phyloP scores from a whole-genome alignment of 1,140 invertebrate genomes.

The Ptiloglossa arizonensis region DNA sequence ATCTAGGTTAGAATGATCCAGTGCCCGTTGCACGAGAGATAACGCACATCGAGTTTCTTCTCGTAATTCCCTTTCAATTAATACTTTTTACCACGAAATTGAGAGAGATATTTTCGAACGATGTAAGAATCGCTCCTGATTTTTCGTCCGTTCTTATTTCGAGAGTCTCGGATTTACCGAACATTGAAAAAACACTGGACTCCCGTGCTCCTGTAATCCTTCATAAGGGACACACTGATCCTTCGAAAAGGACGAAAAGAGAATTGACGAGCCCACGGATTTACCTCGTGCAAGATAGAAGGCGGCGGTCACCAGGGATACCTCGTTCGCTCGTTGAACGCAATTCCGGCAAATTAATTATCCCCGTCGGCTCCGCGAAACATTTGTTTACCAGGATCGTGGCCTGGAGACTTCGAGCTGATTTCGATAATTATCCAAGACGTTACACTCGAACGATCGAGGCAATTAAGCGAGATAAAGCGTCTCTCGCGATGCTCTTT shows the following conservation, averaged over 20 bases:
- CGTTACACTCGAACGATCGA: not conserved
- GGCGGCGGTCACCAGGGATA: too few species aligned
- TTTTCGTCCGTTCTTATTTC: not conserved
- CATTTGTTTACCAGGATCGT: not conserved
- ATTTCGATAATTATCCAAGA: not conserved
- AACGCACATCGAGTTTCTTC: too few species aligned
- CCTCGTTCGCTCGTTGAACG: not conserved
- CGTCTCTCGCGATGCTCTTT: not conserved
- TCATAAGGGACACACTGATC: conserved; percentile 8
- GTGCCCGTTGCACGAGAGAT: too few species aligned
- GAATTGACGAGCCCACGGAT: not conserved
- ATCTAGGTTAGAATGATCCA: too few species aligned
- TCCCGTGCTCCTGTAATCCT: not conserved
- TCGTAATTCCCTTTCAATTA: too few species aligned
- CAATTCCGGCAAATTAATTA: conserved; percentile 16
- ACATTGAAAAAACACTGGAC: not conserved
- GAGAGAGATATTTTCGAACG: too few species aligned
- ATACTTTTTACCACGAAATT: too few species aligned
- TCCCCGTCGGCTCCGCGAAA: not conserved
- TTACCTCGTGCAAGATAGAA: not conserved
- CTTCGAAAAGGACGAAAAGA: not conserved
- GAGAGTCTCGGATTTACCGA: not conserved
- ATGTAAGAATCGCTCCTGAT: not conserved
- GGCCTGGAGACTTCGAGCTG: not conserved
- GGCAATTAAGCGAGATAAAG: conserved; percentile 6